phyloP scores from a whole-genome alignment of 2,888 invertebrate species.

The Aelia acuminata region DNA sequence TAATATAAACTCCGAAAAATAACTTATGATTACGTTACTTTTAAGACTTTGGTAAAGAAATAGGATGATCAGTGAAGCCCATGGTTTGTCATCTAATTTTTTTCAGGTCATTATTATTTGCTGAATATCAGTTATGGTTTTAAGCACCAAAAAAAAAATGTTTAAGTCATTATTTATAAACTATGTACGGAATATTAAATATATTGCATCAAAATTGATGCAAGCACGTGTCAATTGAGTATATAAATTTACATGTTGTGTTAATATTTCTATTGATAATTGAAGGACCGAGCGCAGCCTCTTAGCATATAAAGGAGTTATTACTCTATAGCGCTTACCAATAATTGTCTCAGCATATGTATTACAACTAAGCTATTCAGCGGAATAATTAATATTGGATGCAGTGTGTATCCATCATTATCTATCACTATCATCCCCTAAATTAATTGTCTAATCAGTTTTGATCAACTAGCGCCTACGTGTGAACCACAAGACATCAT shows the following conservation, averaged over 20 bases:
- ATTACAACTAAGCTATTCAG: background rate
- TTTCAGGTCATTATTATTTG: no score
- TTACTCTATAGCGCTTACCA: background rate
- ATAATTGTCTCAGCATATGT: background rate
- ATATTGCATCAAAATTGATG: background rate
- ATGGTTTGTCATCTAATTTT: no score
- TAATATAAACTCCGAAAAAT: no score
- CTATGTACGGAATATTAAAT: no score
- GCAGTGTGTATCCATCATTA: background rate
- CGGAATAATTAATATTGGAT: background rate
- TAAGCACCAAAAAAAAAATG: no score
- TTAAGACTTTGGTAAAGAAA: no score
- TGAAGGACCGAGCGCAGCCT: background rate
- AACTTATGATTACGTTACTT: no score
- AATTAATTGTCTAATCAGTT: background rate
- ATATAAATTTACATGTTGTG: background rate
- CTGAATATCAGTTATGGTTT: no score
- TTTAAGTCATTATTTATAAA: no score
- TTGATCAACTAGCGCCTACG: background rate
- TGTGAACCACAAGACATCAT: no score
- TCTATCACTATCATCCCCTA: background rate
- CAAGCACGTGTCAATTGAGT: background rate
- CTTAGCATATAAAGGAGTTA: constrained; percentile 13
- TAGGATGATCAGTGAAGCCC: no score
- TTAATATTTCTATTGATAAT: background rate